Conservation (phyloP, 2,888 invertebrate species). For the Nymphalis c-album region DNA sequence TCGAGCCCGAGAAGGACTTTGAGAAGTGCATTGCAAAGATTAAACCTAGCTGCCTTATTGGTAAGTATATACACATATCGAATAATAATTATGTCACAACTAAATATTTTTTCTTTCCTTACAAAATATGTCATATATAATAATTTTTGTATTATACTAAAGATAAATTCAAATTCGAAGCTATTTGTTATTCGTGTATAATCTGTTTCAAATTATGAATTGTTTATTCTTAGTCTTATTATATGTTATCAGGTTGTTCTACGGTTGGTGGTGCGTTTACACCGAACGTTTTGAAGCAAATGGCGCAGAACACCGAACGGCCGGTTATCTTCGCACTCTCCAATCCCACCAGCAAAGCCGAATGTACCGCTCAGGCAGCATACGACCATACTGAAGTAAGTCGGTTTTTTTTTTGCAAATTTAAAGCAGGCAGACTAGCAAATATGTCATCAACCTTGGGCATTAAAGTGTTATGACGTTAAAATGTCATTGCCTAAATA, state of each 20-base stretch:
- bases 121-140: too few species aligned
- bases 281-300: conserved; percentile 89
- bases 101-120: too few species aligned
- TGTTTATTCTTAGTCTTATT: conserved; percentile 6
- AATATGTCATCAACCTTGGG: too few species aligned
- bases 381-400: conserved; percentile 93
- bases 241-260: conserved; percentile 87
- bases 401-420: neutral
- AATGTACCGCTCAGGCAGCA: conserved; percentile 98
- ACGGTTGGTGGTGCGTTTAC: conserved; percentile 96
- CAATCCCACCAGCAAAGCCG: conserved; percentile 98
- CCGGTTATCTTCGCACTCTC: conserved; percentile 98
- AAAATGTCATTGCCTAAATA: too few species aligned
- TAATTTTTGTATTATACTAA: too few species aligned
- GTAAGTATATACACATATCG: conserved; percentile 72
- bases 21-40: conserved; percentile 89
- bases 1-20: conserved; percentile 89
- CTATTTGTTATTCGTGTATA: too few species aligned
- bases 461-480: too few species aligned
- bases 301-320: conserved; percentile 92
- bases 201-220: neutral
- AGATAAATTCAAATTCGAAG: too few species aligned
- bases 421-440: too few species aligned
- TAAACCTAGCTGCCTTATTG: conserved; percentile 93
- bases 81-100: neutral